Conservation (phyloP, 2,888 invertebrate species). For the Phortica okadai region DNA sequence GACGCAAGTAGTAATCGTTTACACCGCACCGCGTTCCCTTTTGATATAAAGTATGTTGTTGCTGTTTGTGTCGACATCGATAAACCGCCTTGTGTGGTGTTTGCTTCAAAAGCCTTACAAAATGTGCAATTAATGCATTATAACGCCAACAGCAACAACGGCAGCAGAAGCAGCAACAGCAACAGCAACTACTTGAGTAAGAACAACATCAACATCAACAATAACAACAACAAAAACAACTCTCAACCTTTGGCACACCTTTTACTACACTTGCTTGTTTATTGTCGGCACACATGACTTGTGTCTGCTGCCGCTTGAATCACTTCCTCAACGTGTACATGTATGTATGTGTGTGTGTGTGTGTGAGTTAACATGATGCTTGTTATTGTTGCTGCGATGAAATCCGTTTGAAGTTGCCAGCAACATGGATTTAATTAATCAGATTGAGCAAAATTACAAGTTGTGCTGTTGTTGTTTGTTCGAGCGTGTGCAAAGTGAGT, state of each 20-base stretch:
- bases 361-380: conserved; percentile 6
- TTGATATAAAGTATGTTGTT: background rate
- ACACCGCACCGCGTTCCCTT: conserved; percentile 22
- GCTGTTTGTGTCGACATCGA: conserved; percentile 19
- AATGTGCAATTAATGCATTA: conserved; percentile 37
- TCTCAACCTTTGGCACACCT: conserved; percentile 25
- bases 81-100: conserved; percentile 26
- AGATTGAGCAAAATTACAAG: conserved; percentile 32
- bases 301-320: conserved; percentile 13
- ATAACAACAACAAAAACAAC: background rate
- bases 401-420: conserved; percentile 32
- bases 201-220: conserved; percentile 11
- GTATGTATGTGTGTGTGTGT: conserved; percentile 11
- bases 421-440: conserved; percentile 33
- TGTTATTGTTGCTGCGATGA: conserved; percentile 19
- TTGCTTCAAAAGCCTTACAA: conserved; percentile 29
- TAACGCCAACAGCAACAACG: conserved; percentile 20
- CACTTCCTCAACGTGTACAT: background rate
- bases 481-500: conserved; percentile 16
- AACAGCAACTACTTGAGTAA: background rate
- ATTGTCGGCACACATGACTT: conserved; percentile 38
- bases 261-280: conserved; percentile 33
- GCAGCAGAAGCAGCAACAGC: background rate
- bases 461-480: conserved; percentile 25
- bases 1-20: conserved; percentile 43